phyloP scores from a whole-genome alignment of 1,140 invertebrate species.

The Sycophaga agraensis region DNA sequence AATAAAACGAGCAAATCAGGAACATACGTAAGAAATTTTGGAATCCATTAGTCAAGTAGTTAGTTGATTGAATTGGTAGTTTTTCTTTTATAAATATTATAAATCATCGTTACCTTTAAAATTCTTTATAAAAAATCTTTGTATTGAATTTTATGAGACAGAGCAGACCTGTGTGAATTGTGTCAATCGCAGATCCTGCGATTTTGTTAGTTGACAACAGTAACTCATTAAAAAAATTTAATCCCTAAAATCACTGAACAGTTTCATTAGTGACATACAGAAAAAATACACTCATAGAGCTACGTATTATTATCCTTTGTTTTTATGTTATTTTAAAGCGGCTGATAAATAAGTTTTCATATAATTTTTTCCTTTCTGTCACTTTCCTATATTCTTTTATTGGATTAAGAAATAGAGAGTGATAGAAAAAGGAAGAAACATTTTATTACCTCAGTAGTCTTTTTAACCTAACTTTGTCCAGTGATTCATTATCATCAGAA shows the following conservation, averaged over 20 bases:
- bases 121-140: too few relatives aligned
- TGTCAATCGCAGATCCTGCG: slow-evolving; percentile 51
- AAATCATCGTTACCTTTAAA: slow-evolving; percentile 6
- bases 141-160: too few relatives aligned
- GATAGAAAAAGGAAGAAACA: neutral
- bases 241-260: slow-evolving; percentile 56
- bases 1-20: neutral
- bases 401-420: too few relatives aligned
- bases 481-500: slow-evolving; percentile 4
- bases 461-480: neutral
- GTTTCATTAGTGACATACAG: slow-evolving; percentile 53
- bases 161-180: slow-evolving; percentile 50
- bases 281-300: slow-evolving; percentile 23
- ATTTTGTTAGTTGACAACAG: slow-evolving; percentile 56
- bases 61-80: too few relatives aligned
- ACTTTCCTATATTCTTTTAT: too few relatives aligned
- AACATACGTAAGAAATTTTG: neutral
- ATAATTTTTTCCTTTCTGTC: neutral
- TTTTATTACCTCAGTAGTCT: neutral
- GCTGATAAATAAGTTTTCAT: too few relatives aligned
- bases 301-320: neutral
- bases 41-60: too few relatives aligned
- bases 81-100: too few relatives aligned
- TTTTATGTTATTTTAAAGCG: slow-evolving; percentile 13
- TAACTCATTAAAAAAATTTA: slow-evolving; percentile 48